Evolutionary conservation across 2,888 invertebrate species (phyloP), one percentile per base, ranked within the genome.

Genomic region (Xylocampa areola): DNA sequence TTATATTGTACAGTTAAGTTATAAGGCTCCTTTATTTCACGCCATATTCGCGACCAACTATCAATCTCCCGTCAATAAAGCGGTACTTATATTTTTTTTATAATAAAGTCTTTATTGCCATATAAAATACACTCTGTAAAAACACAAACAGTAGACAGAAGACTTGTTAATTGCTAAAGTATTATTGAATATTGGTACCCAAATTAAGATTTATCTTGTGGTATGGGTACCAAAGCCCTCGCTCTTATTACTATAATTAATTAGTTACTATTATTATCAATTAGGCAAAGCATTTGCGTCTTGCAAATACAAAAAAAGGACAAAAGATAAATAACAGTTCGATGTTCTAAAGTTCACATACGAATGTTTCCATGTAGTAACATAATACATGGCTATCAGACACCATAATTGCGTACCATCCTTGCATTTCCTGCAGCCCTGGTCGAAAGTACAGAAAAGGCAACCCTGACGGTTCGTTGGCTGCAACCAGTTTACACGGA

Each of bases 401-500:
- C 44, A 50, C 27, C 14, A 14, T 54, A 66, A 71, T 70, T 74
- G 62, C 51, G 55, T 37, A 40, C 36, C 36, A 49, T 59, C 62
- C 53, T 37, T 44, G 53, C 48, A 19, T 44, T 60, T 55, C 23
- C 36, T 55, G 39, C 50, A 68, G 68, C 60, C 60, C 76, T 68
- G 36, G 55, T 59, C 5, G 35, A 45, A 32, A 44, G 35, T 62
- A 64, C 68, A 68, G 74, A 70, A 77, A 66, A 68, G 76, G 66
- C 73, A 81, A 68, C 82, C 81, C 83, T 82, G 58, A 44, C 49
- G 81, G 68, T 68, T 68, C 77, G 79, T 73, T 70, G 65, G 78
- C 77, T 71, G 80, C 76, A 85, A 87, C 88, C 85, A 82, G 89
- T 87, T 88, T 89, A 86, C 81, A 80, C 86, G 89, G 90, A 90